Conservation (phyloP, 1,140 invertebrate genomes). For the Aphelinus certus region DNA sequence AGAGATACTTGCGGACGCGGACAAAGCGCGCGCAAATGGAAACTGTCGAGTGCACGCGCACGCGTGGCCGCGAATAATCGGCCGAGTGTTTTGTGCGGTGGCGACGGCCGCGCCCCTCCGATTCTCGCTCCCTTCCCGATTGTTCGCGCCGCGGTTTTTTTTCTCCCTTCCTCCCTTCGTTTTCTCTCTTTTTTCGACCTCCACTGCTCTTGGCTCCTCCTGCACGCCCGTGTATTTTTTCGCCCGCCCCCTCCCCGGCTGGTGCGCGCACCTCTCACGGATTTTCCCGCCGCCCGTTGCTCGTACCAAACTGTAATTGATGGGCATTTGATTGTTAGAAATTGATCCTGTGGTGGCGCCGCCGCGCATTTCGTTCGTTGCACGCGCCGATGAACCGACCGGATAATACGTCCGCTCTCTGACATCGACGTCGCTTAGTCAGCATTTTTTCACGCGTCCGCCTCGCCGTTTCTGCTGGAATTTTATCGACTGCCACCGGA, state of each 20-base stretch:
- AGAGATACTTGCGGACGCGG: not conserved
- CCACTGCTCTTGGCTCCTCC: not conserved
- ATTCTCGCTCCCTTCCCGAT: conserved; percentile 1
- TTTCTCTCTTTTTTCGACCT: not conserved
- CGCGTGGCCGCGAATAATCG: too few relatives aligned
- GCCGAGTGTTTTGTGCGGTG: too few relatives aligned
- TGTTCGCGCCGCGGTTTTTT: conserved; percentile 3
- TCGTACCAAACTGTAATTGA: conserved; percentile 17
- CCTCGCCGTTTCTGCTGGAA: too few relatives aligned
- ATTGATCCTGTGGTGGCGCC: not conserved
- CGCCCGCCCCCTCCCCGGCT: too few relatives aligned
- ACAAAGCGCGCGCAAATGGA: not conserved
- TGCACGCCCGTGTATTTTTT: too few relatives aligned
- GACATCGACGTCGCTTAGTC: not conserved
- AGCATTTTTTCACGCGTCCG: not conserved
- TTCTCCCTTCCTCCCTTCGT: not conserved
- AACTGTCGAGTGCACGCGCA: not conserved
- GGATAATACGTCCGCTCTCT: not conserved
- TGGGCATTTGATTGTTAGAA: conserved; percentile 24
- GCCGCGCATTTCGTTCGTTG: not conserved
- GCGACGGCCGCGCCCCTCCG: not conserved
- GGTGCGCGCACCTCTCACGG: too few relatives aligned
- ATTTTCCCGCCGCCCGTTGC: not conserved
- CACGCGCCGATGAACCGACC: not conserved
- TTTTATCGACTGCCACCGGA: too few relatives aligned